Percentiles rank a stretch among this genome's conserved stretches.
Evolutionary conservation across 2,888 invertebrate species (phyloP).

Genomic region (Tetragonula carbonaria): DNA sequence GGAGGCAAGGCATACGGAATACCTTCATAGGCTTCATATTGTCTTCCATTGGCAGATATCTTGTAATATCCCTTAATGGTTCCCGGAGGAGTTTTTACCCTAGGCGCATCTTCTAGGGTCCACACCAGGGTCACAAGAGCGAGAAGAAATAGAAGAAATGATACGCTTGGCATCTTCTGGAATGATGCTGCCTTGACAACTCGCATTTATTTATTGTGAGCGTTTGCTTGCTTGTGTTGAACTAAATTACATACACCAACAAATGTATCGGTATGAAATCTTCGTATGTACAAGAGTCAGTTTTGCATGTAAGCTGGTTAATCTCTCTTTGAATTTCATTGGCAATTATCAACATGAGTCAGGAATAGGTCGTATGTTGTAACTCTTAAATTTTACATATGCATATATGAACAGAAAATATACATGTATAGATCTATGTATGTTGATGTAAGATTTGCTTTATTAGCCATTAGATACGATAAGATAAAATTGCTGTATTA

Average conservation of each 20-base stretch:
- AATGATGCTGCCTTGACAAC: not conserved
- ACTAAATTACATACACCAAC: too few relatives aligned
- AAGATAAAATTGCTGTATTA: conserved; percentile 10
- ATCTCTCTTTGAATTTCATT: too few relatives aligned
- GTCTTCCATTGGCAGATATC: conserved; percentile 71
- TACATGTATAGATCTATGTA: not conserved
- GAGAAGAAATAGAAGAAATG: conserved; percentile 21
- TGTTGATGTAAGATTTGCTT: not conserved
- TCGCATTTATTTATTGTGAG: conserved; percentile 39
- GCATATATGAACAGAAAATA: too few relatives aligned
- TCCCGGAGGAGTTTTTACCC: conserved; percentile 82
- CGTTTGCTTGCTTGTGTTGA: not conserved
- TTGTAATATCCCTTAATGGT: conserved; percentile 62
- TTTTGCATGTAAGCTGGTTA: too few relatives aligned
- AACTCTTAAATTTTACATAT: too few relatives aligned
- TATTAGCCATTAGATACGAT: not conserved
- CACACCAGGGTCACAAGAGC: not conserved
- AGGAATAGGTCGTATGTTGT: too few relatives aligned
- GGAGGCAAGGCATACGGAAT: conserved; percentile 79
- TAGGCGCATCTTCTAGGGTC: conserved; percentile 56
- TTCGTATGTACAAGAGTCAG: too few relatives aligned
- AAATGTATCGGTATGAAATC: too few relatives aligned
- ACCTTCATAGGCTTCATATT: conserved; percentile 77
- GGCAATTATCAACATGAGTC: too few relatives aligned
- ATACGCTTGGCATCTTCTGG: conserved; percentile 29